phyloP scores from a whole-genome alignment of 2,113 vertebrate genomes.

The Ardeotis arabs region DNA sequence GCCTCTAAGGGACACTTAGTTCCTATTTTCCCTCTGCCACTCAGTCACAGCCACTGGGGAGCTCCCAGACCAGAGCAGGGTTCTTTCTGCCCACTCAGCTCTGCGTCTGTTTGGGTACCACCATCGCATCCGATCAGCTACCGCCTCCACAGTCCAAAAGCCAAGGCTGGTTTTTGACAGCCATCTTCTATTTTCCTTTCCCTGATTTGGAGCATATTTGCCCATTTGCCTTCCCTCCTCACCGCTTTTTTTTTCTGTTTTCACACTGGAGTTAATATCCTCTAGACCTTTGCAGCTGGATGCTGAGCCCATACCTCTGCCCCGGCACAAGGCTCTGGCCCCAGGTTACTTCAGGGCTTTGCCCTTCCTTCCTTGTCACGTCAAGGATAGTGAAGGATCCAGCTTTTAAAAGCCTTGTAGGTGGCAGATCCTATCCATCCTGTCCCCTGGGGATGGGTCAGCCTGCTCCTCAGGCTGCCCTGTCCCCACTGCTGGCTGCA shows the following conservation, averaged over 20 bases:
- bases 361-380: not conserved
- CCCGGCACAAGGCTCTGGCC: rapidly evolving
- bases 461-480: not conserved
- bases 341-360: not conserved
- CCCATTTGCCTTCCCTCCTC: not conserved
- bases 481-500: not conserved
- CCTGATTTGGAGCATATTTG: not conserved
- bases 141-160: not conserved
- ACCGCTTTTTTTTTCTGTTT: not conserved
- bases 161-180: not conserved
- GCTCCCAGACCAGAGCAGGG: not conserved
- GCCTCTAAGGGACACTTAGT: not conserved
- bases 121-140: not conserved
- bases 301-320: not conserved
- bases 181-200: not conserved
- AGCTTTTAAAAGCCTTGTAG: not conserved
- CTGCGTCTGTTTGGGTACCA: not conserved
- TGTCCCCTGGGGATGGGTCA: not conserved
- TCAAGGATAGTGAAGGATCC: not conserved
- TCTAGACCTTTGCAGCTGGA: not conserved
- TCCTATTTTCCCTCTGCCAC: not conserved
- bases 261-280: not conserved
- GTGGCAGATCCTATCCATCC: not conserved
- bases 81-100: not conserved
- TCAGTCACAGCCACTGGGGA: not conserved